Evolutionary conservation across 2,113 vertebrate species (phyloP).

Genomic region (Saccopteryx bilineata): DNA sequence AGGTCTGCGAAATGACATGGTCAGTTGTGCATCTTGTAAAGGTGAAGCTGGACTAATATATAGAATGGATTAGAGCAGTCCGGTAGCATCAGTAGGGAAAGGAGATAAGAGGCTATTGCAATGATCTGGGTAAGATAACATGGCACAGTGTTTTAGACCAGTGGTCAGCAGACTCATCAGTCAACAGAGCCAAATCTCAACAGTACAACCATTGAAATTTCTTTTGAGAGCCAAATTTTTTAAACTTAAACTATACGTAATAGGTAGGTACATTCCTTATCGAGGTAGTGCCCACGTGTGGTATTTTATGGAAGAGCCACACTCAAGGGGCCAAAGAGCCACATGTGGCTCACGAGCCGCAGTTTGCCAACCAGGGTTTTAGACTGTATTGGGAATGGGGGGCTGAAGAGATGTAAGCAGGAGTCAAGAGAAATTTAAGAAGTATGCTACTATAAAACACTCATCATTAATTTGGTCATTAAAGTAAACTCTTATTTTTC

Average conservation of each 20-base stretch:
- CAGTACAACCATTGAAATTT: too few species aligned
- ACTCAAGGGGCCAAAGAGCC: too few species aligned
- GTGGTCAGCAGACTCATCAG: too few species aligned
- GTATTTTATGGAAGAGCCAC: too few species aligned
- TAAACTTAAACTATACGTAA: too few species aligned
- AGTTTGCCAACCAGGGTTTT: background rate
- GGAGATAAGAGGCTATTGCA: background rate
- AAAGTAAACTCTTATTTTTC: background rate
- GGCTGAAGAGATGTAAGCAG: background rate
- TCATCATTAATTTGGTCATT: background rate
- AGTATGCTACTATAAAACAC: background rate
- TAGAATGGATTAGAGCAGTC: background rate
- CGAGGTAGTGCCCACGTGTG: too few species aligned
- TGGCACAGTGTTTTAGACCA: background rate
- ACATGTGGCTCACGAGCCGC: too few species aligned
- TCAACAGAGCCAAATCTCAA: too few species aligned
- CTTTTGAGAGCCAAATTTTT: too few species aligned
- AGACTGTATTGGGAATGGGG: background rate
- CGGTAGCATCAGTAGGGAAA: background rate
- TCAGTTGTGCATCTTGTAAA: background rate
- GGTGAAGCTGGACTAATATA: background rate
- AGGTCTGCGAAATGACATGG: background rate
- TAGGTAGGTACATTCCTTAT: too few species aligned
- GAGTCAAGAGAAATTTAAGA: background rate
- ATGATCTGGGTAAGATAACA: accelerated